These are phyloP conservation scores for Chloroceryle amazona DNA, from an alignment of 2,797 vertebrate genomes.

Conservation along the genomic window DNA sequence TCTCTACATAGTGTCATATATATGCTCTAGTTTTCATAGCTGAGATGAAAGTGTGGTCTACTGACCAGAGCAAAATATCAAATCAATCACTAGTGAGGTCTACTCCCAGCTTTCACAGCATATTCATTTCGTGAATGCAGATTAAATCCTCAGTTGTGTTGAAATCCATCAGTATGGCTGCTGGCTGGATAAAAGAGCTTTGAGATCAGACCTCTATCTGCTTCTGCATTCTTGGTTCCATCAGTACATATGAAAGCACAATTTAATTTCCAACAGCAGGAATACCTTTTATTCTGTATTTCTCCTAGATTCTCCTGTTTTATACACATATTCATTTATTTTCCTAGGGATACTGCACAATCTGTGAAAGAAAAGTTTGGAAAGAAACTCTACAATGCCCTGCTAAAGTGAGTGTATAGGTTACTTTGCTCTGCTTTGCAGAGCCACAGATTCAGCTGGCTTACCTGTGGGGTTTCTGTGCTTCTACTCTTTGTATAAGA, in stretches of 20 bases:
- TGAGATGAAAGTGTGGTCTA: not conserved
- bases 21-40: not conserved
- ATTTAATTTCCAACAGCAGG: not conserved
- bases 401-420: slow-evolving; percentile 86
- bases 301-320: not conserved
- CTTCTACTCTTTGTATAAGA: not conserved
- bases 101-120: not conserved
- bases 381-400: slow-evolving; percentile 91
- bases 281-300: not conserved
- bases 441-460: not conserved
- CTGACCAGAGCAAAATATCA: not conserved
- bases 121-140: not conserved
- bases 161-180: not conserved
- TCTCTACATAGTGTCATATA: not conserved
- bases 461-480: not conserved
- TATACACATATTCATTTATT: not conserved
- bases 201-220: not conserved
- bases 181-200: not conserved
- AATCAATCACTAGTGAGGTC: not conserved
- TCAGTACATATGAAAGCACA: not conserved
- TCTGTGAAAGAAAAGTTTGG: slow-evolving; percentile 96
- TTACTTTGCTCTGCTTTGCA: not conserved
- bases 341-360: slow-evolving; percentile 92
- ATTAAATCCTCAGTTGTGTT: not conserved
- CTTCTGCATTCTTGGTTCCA: not conserved